phyloP scores from a whole-genome alignment of 2,888 invertebrate species.

The Belgica antarctica region DNA sequence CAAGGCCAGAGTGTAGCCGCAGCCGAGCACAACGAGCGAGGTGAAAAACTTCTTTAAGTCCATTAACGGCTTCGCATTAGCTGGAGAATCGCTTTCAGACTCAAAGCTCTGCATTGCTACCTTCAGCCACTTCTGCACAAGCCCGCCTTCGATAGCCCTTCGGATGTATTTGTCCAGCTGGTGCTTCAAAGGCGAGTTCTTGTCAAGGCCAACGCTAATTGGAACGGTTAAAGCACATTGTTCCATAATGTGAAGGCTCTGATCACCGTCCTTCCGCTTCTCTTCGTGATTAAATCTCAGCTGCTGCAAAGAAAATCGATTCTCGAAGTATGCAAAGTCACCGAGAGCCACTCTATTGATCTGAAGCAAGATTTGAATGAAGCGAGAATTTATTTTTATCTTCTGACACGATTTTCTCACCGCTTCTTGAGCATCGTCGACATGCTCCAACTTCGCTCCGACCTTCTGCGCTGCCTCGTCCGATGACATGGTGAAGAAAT shows the following conservation, averaged over 20 bases:
- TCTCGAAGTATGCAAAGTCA: constrained; percentile 76
- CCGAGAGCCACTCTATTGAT: constrained; percentile 65
- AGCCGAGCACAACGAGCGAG: constrained; percentile 68
- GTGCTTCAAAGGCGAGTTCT: constrained; percentile 74
- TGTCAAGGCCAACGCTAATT: constrained; percentile 75
- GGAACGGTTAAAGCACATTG: constrained; percentile 80
- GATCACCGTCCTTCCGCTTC: constrained; percentile 49
- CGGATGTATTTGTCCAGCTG: constrained; percentile 66
- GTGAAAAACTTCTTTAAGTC: constrained; percentile 75
- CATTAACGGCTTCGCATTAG: constrained; percentile 71
- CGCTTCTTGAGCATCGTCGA: constrained; percentile 63
- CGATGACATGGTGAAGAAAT: constrained; percentile 67
- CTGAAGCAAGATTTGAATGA: constrained; percentile 46
- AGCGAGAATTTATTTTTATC: constrained; percentile 2
- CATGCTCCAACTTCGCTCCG: constrained; percentile 64
- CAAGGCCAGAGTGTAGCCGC: constrained; percentile 66
- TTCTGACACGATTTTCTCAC: constrained; percentile 51
- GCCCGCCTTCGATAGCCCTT: constrained; percentile 70
- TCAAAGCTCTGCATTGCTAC: constrained; percentile 66
- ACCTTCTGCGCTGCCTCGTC: constrained; percentile 68
- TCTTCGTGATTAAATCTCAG: constrained; percentile 62
- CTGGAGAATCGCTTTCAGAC: constrained; percentile 59
- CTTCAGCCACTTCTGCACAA: constrained; percentile 75
- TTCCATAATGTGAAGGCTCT: constrained; percentile 71
- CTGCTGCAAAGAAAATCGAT: constrained; percentile 67